Conservation (phyloP, 92 coral and sea anemone genomes). For the Pocillopora meandrina region DNA sequence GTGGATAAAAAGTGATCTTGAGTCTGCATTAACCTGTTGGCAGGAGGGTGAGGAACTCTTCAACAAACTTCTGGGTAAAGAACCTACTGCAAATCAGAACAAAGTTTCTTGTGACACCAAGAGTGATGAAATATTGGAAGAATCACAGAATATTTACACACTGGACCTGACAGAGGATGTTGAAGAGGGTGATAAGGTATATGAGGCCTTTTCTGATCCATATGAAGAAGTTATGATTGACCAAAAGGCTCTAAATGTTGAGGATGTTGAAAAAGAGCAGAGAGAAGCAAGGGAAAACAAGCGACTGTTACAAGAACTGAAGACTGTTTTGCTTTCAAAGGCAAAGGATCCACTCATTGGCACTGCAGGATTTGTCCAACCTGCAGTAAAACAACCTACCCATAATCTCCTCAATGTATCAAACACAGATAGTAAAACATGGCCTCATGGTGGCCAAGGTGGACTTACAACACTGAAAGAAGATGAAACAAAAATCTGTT, state of each 20-base stretch:
- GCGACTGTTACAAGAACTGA: conserved; percentile 84
- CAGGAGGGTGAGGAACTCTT: conserved; percentile 69
- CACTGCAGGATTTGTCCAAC: conserved; percentile 78
- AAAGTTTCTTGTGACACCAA: background rate
- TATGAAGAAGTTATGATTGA: conserved; percentile 37
- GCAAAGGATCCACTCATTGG: conserved; percentile 82
- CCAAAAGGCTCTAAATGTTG: conserved; percentile 45
- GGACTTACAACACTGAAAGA: background rate
- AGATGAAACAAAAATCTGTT: background rate
- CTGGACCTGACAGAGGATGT: conserved; percentile 10
- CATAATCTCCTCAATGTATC: background rate
- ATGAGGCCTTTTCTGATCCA: conserved; percentile 88
- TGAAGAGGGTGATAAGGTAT: conserved; percentile 70
- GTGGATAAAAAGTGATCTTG: conserved; percentile 67
- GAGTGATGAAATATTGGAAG: conserved; percentile 2
- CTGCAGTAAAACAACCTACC: conserved; percentile 17
- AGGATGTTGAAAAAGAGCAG: conserved; percentile 72
- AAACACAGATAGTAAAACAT: background rate
- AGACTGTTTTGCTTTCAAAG: conserved; percentile 79
- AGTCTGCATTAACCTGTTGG: conserved; percentile 76
- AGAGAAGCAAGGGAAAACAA: conserved; percentile 70
- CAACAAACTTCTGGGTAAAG: conserved; percentile 27
- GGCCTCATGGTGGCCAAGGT: background rate
- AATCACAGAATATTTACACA: conserved; percentile 11
- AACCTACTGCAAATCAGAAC: background rate